Evolutionary conservation across 1,140 invertebrate species (phyloP), one percentile per base, ranked within the genome.

Genomic region (Patella vulgata): DNA sequence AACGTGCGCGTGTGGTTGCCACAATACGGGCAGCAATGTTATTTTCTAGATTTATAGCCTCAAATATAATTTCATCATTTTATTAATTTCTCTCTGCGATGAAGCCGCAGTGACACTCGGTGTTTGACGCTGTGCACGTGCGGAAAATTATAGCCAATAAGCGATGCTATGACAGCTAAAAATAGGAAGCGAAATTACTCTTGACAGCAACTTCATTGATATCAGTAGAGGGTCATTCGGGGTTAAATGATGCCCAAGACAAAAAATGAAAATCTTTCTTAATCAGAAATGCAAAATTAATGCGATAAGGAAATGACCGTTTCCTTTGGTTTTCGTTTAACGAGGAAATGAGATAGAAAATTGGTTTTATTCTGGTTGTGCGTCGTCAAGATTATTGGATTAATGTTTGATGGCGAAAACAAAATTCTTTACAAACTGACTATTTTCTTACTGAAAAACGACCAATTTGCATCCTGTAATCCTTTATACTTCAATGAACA

Each of bases 71-170:
- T 48, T 28, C 14, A 23, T 48, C 21, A 25, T 48, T 48, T 21
- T 48, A 48, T 48, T 48, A 48, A 48, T 48, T 48, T 48, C 46
- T 48, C 17, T 36, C 23, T 17, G 46, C 46, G 46, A 25, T 48
- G 23, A 48, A 14, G 33, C 25, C 46, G 23, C 23, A 48, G n/a
- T 23, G n/a, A 14, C 28, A 25, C 23, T 25, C 28, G 46, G 25
- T 48, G 23, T 23, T 25, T 21, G 46, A 25, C 46, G 46, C 23
- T 48, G 14, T 23, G 46, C 46, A 48, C 46, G 46, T 48, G 46
- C 25, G 23, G 21, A 28, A 48, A 48, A 48, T 48, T 48, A 48
- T 48, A 48, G 21, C n/a, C 46, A 25, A 48, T 48, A n/a, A 48
- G 21, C 21, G 23, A 14, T 2, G 28, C 17, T 28, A 14, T 48